Percentiles rank a stretch among this genome's conserved stretches.
Evolutionary conservation across 2,113 vertebrate genomes (phyloP).

Genomic region (Micronycteris hirsuta): DNA sequence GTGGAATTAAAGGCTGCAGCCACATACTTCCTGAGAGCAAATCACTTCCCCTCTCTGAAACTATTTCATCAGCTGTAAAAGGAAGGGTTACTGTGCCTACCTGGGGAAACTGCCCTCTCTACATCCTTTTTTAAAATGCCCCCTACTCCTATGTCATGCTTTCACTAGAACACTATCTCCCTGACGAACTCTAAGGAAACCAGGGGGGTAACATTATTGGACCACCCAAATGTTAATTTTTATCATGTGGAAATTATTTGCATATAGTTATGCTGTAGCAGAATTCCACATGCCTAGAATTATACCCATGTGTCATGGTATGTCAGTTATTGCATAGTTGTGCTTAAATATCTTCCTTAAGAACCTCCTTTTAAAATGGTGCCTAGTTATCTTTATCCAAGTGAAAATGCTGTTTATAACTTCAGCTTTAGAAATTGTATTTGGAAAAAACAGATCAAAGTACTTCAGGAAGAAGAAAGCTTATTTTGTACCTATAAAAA

Average conservation of each 20-base stretch:
- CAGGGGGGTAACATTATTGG: background rate
- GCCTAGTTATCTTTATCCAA: constrained; percentile 19
- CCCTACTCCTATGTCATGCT: background rate
- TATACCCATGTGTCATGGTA: background rate
- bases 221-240: background rate
- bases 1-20: background rate
- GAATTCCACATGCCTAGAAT: background rate
- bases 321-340: background rate
- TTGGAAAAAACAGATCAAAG: background rate
- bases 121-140: background rate
- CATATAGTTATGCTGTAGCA: background rate
- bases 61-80: background rate
- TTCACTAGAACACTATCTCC: background rate
- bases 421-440: background rate
- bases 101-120: background rate
- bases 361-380: background rate
- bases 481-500: background rate
- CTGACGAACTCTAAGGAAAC: background rate
- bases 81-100: background rate
- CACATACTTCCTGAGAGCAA: background rate
- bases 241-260: background rate
- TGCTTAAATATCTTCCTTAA: background rate
- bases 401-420: constrained; percentile 31
- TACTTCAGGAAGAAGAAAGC: background rate
- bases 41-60: background rate